These are phyloP conservation scores for Pipistrellus nathusii DNA, from an alignment of 2,797 vertebrate genomes.

Conservation along the genomic window DNA sequence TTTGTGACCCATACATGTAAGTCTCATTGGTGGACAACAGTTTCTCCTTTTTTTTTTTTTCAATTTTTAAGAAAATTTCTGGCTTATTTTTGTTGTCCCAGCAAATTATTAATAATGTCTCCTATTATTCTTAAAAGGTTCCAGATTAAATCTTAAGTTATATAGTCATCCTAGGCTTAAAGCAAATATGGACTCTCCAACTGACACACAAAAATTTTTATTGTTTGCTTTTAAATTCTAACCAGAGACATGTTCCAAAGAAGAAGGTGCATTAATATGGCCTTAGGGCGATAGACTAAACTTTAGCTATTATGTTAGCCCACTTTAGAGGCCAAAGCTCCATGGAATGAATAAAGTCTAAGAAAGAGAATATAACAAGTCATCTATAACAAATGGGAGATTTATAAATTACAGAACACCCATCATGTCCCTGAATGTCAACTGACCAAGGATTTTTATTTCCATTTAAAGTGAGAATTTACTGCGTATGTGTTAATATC, in stretches of 20 bases:
- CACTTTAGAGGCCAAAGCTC: not conserved
- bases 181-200: not conserved
- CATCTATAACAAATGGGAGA: not conserved
- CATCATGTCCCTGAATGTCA: not conserved
- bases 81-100: not conserved
- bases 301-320: not conserved
- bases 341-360: not conserved
- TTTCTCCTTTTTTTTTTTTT: not conserved
- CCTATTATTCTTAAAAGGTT: not conserved
- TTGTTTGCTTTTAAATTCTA: not conserved
- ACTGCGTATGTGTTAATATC: not conserved
- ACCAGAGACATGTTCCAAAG: not conserved
- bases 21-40: not conserved
- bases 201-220: not conserved
- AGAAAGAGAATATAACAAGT: not conserved
- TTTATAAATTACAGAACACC: not conserved
- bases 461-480: not conserved
- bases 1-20: not conserved
- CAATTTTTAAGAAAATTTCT: not conserved
- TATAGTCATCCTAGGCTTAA: not conserved
- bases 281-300: not conserved
- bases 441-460: not conserved
- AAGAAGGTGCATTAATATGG: not conserved
- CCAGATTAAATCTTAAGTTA: not conserved
- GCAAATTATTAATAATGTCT: not conserved